These are phyloP conservation scores for Phallusia fumigata DNA, from an alignment of 23 tunicate species.

Conservation along the genomic window DNA sequence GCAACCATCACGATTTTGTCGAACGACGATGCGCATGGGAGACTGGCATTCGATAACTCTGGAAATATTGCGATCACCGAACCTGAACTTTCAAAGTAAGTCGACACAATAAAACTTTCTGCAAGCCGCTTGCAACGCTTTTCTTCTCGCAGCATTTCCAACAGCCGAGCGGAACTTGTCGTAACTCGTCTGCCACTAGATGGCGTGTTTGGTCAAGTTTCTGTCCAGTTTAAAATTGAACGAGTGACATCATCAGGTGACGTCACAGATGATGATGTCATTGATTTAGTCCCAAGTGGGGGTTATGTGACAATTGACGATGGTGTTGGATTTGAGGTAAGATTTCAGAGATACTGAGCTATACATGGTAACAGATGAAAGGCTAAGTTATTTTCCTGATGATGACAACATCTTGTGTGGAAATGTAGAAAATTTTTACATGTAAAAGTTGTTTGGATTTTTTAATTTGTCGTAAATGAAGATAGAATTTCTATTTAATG, in stretches of 20 bases:
- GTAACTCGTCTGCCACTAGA: slow-evolving; percentile 49
- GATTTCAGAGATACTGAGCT: background rate
- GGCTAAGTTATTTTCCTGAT: too few relatives aligned
- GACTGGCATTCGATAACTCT: slow-evolving; percentile 43
- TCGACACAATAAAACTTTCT: background rate
- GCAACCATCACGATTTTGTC: slow-evolving; percentile 57
- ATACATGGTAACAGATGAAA: too few relatives aligned
- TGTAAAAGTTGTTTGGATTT: too few relatives aligned
- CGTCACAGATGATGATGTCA: background rate
- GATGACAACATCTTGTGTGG: too few relatives aligned
- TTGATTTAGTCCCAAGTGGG: slow-evolving; percentile 48
- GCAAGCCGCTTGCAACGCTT: background rate
- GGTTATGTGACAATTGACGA: slow-evolving; percentile 65
- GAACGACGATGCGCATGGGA: slow-evolving; percentile 88
- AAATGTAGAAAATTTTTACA: too few relatives aligned
- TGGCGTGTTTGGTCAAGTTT: slow-evolving; percentile 64
- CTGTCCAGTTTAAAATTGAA: slow-evolving; percentile 47
- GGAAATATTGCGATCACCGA: slow-evolving; percentile 40
- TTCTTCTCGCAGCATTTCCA: slow-evolving; percentile 21
- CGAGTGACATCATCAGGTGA: slow-evolving; percentile 23
- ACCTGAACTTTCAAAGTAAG: slow-evolving; percentile 57
- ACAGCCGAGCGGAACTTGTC: slow-evolving; percentile 31
- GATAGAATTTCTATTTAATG: too few relatives aligned
- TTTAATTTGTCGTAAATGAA: too few relatives aligned
- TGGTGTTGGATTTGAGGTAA: slow-evolving; percentile 44